Evolutionary conservation across 2,113 vertebrate genomes (phyloP).

Genomic region (Corythornis vintsioides): DNA sequence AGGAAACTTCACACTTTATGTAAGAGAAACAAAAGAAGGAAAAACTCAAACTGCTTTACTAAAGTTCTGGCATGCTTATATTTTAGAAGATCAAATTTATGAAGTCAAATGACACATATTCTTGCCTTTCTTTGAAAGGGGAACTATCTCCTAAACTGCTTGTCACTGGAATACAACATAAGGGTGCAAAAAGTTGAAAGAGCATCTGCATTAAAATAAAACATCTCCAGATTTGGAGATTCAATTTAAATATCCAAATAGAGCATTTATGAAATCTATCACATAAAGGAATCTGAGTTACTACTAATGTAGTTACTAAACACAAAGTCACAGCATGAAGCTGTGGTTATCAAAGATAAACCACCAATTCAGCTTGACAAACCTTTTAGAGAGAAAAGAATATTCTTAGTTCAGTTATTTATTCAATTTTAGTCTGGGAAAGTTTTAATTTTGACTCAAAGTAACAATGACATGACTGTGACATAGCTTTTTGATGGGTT

Average conservation of each 20-base stretch:
- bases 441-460: background rate
- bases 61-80: background rate
- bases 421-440: constrained; percentile 20
- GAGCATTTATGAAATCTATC: background rate
- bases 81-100: background rate
- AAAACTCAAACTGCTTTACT: constrained; percentile 4
- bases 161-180: background rate
- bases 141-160: background rate
- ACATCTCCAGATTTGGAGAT: background rate
- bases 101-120: background rate
- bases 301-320: background rate
- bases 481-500: background rate
- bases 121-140: background rate
- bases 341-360: background rate
- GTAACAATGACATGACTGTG: background rate
- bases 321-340: background rate
- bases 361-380: background rate
- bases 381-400: constrained; percentile 10
- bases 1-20: constrained; percentile 37
- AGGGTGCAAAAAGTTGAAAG: background rate
- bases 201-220: background rate
- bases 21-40: constrained; percentile 52
- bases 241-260: background rate
- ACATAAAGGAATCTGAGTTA: background rate
- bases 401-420: background rate